Evolutionary conservation across 2,113 vertebrate species (phyloP), one percentile per base, ranked within the genome.

Genomic region (Mustela lutreola): DNA sequence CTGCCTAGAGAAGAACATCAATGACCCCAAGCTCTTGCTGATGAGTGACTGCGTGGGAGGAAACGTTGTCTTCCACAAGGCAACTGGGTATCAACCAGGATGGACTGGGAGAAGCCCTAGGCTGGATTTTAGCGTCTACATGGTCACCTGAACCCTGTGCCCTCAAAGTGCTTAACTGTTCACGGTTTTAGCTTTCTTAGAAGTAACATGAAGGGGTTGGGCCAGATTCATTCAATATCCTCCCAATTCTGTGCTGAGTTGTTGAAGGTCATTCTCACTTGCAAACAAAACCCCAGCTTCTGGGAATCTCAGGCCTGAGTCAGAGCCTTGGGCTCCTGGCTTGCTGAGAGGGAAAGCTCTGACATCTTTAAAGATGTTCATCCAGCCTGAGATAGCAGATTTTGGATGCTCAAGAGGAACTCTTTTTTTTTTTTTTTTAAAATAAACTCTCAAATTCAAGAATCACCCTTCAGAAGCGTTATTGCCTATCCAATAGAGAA

Each of bases 371-470:
- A 70, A 62, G 45, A 67, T 4, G 7, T 1, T 7, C 39, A 45
- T 62, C 4, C 1, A 42, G 50, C 26, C 15, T 28, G 24, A 84
- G 48, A 86, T 0, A 56, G 65, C 15, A 83, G 65, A 58, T 58
- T 91, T 26, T 24, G 31, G 76, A 89, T 48, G 11, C 42, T 79
- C 22, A 39, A 85, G 36, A 95, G 4, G 4, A 92, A 86, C 16
- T 62, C 33, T 70, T 21, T 63, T 63, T 90, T 50, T 70, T 58
- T 21, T 63, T 65, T 92, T 50, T 78, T n/a, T n/a, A n/a, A 14
- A 3, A 5, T 60, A 56, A 95, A 16, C 24, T 36, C 50, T 88
- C 45, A 95, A 71, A 87, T 87, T 97, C 62, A 94, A 95, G 21
- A 26, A 48, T 75, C 8, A 79, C 12, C 6, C 21, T 81, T 89